phyloP scores from a whole-genome alignment of 2,797 vertebrate genomes.

The Gallirallus australis region DNA sequence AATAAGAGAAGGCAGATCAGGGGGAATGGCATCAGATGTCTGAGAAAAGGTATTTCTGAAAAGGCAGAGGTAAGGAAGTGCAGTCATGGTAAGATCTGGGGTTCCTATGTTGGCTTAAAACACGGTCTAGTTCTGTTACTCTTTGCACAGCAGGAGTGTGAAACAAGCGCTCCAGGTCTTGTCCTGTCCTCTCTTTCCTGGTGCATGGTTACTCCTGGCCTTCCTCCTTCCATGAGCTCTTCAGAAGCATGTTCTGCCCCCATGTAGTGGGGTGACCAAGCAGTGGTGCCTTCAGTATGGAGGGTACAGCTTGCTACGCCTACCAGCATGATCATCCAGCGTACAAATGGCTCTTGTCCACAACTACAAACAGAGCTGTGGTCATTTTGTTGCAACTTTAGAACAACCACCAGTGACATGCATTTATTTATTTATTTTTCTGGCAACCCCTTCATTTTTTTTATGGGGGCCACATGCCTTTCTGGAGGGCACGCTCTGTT shows the following conservation, averaged over 20 bases:
- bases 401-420: not conserved
- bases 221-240: accelerated
- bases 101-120: not conserved
- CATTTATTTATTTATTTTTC: not conserved
- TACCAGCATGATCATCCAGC: accelerated
- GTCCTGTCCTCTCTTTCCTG: not conserved
- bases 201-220: not conserved
- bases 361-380: accelerated
- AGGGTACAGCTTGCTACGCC: not conserved
- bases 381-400: not conserved
- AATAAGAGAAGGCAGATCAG: not conserved
- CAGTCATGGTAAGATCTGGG: not conserved
- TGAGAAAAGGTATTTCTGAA: not conserved
- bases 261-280: accelerated
- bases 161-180: not conserved
- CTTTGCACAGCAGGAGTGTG: not conserved
- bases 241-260: accelerated
- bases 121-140: not conserved
- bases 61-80: not conserved
- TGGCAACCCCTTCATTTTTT: not conserved
- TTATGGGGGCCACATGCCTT: accelerated
- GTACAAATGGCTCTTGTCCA: not conserved
- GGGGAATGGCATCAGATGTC: not conserved
- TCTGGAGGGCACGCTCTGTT: not conserved
- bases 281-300: not conserved